phyloP scores from a whole-genome alignment of 2,888 invertebrate species.

The Lottia gigantea region DNA sequence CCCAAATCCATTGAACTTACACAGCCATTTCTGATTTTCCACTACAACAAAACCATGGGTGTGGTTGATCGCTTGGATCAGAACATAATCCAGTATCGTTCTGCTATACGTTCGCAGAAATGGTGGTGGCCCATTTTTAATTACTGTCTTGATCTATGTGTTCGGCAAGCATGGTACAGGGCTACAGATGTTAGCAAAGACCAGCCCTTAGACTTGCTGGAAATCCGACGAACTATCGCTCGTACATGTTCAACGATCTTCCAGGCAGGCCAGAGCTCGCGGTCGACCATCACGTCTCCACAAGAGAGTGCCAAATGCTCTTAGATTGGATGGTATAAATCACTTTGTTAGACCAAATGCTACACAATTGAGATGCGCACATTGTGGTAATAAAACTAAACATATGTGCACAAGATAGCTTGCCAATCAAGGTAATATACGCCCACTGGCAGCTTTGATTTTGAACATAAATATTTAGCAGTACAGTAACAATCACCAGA shows the following conservation, averaged over 20 bases:
- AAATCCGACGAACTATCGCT: conserved; percentile 6
- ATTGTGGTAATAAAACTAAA: conserved; percentile 11
- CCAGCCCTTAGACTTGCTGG: conserved; percentile 16
- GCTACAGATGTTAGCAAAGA: neutral
- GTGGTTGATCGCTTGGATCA: conserved; percentile 27
- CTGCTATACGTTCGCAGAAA: neutral
- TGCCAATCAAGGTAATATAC: too few relatives aligned
- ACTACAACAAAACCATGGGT: conserved; percentile 27
- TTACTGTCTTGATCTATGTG: conserved; percentile 9
- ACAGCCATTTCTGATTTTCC: conserved; percentile 14
- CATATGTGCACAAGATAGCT: too few relatives aligned
- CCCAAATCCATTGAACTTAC: conserved; percentile 9
- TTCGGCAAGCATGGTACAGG: neutral
- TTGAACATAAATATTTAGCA: too few relatives aligned
- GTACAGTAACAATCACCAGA: too few relatives aligned
- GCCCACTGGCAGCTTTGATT: too few relatives aligned
- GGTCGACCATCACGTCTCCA: neutral
- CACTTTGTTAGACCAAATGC: neutral
- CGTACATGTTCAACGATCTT: neutral
- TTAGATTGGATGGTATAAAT: conserved; percentile 13
- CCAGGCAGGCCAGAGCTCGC: neutral
- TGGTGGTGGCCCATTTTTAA: conserved; percentile 19
- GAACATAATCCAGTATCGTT: conserved; percentile 16
- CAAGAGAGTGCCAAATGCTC: conserved; percentile 10
- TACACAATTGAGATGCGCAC: conserved; percentile 2